phyloP scores from a whole-genome alignment of 1,140 invertebrate species.

The Trichoplusia ni region DNA sequence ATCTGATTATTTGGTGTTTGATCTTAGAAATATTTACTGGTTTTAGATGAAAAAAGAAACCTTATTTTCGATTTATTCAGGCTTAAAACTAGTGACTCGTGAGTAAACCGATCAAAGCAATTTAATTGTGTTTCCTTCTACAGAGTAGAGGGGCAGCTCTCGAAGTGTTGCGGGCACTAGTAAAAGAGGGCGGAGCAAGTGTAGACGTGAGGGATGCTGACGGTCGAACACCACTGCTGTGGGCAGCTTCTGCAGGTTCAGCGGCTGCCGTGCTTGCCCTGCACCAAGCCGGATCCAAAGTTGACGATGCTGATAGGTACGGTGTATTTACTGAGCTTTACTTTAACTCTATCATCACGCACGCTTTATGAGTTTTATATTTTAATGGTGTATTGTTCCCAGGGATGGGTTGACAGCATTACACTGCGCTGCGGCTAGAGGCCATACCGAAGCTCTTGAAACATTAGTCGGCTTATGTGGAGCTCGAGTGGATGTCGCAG shows the following conservation, averaged over 20 bases:
- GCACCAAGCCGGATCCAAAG: slow-evolving; percentile 90
- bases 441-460: slow-evolving; percentile 96
- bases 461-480: slow-evolving; percentile 94
- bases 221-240: slow-evolving; percentile 95
- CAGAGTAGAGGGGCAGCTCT: slow-evolving; percentile 84
- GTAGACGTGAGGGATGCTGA: slow-evolving; percentile 95
- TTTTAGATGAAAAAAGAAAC: too few species aligned
- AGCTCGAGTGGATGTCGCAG: slow-evolving; percentile 91
- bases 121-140: too few species aligned
- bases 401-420: slow-evolving; percentile 93
- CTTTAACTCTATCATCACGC: too few species aligned
- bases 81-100: too few species aligned
- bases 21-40: too few species aligned
- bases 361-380: not conserved
- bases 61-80: too few species aligned
- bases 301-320: slow-evolving; percentile 89
- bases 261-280: slow-evolving; percentile 93
- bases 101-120: too few species aligned
- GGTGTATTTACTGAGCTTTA: too few species aligned
- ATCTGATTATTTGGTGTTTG: too few species aligned
- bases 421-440: slow-evolving; percentile 97
- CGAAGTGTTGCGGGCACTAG: slow-evolving; percentile 91
- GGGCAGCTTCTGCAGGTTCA: slow-evolving; percentile 98
- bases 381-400: slow-evolving; percentile 21
- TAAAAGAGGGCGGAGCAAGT: slow-evolving; percentile 88